Evolutionary conservation across 92 coral and sea anemone species (phyloP).

Genomic region (Desmophyllum pertusum): DNA sequence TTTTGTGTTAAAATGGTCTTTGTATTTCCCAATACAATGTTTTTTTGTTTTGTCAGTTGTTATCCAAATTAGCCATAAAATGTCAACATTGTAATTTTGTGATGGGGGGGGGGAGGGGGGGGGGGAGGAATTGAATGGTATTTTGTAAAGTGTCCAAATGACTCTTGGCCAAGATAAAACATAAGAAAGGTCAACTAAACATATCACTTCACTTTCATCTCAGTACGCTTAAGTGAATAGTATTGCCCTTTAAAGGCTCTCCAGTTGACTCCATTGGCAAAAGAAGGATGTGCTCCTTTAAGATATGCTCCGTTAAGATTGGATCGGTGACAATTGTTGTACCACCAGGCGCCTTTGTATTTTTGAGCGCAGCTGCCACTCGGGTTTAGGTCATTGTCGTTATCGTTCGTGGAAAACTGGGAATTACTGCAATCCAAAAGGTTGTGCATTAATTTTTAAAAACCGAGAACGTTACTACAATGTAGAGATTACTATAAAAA

Average conservation of each 20-base stretch:
- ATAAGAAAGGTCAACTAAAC: background rate
- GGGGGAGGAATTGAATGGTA: background rate
- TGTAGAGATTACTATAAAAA: too few relatives aligned
- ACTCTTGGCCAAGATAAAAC: too few relatives aligned
- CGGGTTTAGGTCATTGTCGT: background rate
- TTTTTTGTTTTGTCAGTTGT: too few relatives aligned
- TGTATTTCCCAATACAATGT: too few relatives aligned
- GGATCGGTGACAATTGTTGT: background rate
- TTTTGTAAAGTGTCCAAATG: too few relatives aligned
- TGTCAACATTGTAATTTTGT: too few relatives aligned
- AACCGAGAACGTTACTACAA: background rate
- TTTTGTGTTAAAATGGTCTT: too few relatives aligned
- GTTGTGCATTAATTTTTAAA: too few relatives aligned
- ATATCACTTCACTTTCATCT: background rate
- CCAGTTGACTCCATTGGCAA: slow-evolving; percentile 12
- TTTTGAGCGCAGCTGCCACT: background rate
- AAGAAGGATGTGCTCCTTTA: background rate
- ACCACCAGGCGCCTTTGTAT: slow-evolving; percentile 28
- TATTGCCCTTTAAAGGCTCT: background rate
- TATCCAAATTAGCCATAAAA: too few relatives aligned
- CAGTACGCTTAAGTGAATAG: background rate
- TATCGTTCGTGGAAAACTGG: slow-evolving; percentile 13
- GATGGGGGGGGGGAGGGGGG: too few relatives aligned
- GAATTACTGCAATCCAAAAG: background rate
- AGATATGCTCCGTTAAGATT: slow-evolving; percentile 13